Conservation (phyloP, 2,113 vertebrate species). For the Sinocyclocheilus rhinocerous region DNA sequence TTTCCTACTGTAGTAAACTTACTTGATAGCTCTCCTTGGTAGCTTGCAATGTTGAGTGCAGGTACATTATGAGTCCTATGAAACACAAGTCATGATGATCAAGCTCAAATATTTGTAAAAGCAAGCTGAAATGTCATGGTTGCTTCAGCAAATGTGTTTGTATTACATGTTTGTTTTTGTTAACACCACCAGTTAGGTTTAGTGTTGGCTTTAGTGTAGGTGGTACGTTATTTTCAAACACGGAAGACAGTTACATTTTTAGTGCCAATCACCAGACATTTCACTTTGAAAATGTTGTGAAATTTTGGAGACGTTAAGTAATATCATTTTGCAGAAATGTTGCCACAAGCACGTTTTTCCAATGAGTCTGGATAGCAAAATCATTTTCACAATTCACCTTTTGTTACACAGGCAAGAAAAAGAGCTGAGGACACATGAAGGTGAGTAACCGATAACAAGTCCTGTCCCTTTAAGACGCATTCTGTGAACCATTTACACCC, state of each 20-base stretch:
- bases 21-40: background rate
- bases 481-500: constrained; percentile 1
- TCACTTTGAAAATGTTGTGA: background rate
- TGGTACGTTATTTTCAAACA: background rate
- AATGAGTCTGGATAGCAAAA: background rate
- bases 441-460: background rate
- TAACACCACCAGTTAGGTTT: background rate
- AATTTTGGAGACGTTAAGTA: background rate
- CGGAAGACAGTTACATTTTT: background rate
- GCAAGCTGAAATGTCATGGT: background rate
- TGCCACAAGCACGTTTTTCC: background rate
- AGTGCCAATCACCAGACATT: background rate
- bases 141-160: background rate
- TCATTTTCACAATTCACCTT: background rate
- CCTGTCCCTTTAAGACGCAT: background rate
- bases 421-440: background rate
- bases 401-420: background rate
- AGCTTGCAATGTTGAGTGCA: background rate
- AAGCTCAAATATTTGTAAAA: background rate
- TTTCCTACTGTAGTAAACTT: background rate
- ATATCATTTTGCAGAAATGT: background rate
- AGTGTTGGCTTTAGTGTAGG: background rate
- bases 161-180: background rate
- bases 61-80: background rate
- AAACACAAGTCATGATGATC: background rate